A percentile compares a stretch with the other conserved stretches of the same genome.
Conservation (phyloP, 2,797 vertebrate species). For the Hippopotamyrus pictus region DNA sequence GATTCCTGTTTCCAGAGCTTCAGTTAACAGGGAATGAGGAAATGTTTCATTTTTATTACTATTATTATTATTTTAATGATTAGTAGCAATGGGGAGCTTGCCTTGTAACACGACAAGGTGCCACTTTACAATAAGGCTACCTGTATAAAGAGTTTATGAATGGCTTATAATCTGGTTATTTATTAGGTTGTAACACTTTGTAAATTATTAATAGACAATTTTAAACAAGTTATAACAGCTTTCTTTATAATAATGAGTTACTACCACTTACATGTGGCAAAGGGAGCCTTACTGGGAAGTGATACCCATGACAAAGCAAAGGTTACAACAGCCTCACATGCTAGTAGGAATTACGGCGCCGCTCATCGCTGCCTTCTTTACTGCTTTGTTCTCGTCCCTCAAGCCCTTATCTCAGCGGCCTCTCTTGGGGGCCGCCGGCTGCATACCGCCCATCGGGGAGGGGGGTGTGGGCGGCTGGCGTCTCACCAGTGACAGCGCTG, state of each 20-base stretch:
- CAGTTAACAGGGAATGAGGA: neutral
- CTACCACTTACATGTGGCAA: neutral
- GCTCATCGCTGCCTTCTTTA: neutral
- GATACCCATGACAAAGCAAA: neutral
- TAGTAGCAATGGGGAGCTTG: neutral
- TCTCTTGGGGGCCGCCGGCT: neutral
- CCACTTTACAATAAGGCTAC: neutral
- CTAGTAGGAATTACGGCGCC: neutral
- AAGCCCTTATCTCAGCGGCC: neutral
- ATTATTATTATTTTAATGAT: neutral
- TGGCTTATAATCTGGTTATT: neutral
- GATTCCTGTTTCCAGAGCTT: neutral
- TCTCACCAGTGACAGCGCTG: neutral
- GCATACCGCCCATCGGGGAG: neutral
- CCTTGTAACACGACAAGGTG: neutral
- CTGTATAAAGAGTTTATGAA: neutral
- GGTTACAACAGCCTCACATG: neutral
- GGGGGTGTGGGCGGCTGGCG: neutral
- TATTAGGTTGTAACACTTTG: neutral
- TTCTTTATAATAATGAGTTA: neutral
- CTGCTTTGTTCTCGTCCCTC: neutral
- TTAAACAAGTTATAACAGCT: neutral
- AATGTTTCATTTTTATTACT: neutral
- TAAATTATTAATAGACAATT: neutral
- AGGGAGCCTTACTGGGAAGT: neutral